These are phyloP conservation scores for Chironomus tepperi DNA, from an alignment of 1,140 invertebrate genomes.

Conservation along the genomic window DNA sequence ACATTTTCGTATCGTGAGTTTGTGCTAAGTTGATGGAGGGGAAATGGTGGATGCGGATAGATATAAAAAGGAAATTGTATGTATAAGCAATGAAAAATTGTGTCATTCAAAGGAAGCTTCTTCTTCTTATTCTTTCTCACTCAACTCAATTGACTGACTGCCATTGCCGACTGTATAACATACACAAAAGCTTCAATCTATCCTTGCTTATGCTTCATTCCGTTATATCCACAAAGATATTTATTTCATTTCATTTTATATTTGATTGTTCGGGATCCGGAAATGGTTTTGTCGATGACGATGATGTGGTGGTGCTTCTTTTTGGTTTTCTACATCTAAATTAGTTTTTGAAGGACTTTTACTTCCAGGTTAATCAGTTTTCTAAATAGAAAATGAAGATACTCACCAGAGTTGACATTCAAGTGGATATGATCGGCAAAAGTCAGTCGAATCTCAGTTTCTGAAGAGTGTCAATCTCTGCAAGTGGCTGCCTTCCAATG, in stretches of 20 bases:
- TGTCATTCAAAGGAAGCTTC: constrained; percentile 6
- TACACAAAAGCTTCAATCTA: no score
- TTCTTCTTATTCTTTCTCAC: background rate
- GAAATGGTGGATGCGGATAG: background rate
- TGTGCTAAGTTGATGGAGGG: background rate
- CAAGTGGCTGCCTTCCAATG: no score
- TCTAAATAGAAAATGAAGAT: no score
- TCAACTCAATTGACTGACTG: background rate
- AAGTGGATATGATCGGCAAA: no score
- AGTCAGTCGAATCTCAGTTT: no score
- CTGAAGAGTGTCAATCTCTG: no score
- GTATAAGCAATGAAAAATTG: constrained; percentile 16
- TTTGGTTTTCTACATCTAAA: background rate
- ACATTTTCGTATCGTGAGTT: constrained; percentile 10
- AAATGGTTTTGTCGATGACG: constrained; percentile 10
- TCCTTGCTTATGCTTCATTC: no score
- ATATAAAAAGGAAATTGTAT: background rate
- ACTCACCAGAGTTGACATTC: no score
- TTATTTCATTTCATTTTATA: constrained; percentile 21
- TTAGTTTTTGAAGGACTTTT: no score
- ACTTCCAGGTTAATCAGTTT: no score
- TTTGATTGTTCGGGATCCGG: background rate
- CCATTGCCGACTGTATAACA: background rate
- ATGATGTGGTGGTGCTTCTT: background rate
- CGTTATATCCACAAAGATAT: background rate